Evolutionary conservation across 1,140 invertebrate species (phyloP), one percentile per base, ranked within the genome.

Genomic region (Gyrodactylus bullatarudis): DNA sequence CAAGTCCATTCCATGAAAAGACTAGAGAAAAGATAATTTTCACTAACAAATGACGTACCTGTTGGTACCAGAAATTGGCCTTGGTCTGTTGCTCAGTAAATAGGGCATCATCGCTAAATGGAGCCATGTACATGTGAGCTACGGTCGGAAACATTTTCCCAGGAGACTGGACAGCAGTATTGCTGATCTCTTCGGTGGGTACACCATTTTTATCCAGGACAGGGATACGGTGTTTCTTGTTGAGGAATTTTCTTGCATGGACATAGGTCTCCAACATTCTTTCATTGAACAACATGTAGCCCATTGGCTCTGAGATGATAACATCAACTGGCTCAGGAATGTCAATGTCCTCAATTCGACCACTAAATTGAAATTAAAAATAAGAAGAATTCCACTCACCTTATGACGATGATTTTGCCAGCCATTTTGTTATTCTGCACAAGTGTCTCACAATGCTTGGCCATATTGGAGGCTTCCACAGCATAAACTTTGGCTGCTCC

Each of bases 261-360:
- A 99, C 82, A 83, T 93, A 99, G 1, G 91, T 95, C 83, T 99
- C 94, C 75, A 99, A 82, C 94, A 99, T 99, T 76, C 94, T 84
- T 82, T 99, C 94, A 82, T 99, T 99, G 78, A 95, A 95, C 19
- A 99, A 82, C 94, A 98, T 98, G 78, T 98, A 98, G 25, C 94
- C 94, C 94, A 98, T 98, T 0, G 94, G 94, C 82, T 99, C 94
- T 8, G 91, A 96, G 75, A 99, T 91, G 77, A 98, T 95, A 26
- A 94, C 86, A 82, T 98, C 93, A 20, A 97, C 92, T 77, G 84
- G 85, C 81, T 97, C 92, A 1, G 91, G 91, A 74, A 98, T 80
- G 74, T 89, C 87, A 69, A 98, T 89, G 83, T 98, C 94, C 82
- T 99, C 94, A 76, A 99, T 92, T 85, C 98, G 98, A 2, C 94